phyloP scores from a whole-genome alignment of 2,888 invertebrate species.

The Plebejus argus region DNA sequence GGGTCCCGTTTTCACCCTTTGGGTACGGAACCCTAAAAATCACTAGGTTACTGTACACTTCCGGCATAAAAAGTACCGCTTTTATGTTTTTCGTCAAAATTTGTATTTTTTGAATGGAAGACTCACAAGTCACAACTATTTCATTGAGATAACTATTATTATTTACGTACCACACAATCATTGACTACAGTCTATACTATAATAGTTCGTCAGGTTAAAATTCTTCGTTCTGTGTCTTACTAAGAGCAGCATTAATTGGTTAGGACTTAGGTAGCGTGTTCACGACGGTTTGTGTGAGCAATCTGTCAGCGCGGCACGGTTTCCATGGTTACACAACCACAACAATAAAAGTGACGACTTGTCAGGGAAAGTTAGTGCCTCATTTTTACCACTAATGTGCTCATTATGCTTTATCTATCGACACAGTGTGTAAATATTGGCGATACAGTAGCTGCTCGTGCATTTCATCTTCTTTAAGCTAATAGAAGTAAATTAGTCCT shows the following conservation, averaged over 20 bases:
- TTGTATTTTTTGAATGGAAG: no score
- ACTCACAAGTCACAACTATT: no score
- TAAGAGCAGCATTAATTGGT: background rate
- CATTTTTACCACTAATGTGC: constrained; percentile 20
- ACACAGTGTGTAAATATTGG: background rate
- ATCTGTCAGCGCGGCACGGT: constrained; percentile 38
- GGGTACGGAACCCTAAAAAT: no score
- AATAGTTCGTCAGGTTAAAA: background rate
- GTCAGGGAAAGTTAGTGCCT: constrained; percentile 38
- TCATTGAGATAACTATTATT: no score
- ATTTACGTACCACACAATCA: background rate
- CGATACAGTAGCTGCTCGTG: background rate
- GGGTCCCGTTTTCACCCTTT: no score
- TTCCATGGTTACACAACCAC: constrained; percentile 43
- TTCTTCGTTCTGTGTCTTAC: background rate
- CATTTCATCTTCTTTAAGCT: background rate
- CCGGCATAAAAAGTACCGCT: no score
- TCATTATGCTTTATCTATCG: constrained; percentile 8
- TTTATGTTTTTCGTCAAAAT: no score
- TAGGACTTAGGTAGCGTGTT: background rate
- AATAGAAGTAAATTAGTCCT: no score
- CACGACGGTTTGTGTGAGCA: background rate
- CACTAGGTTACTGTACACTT: no score
- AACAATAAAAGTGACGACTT: constrained; percentile 44
- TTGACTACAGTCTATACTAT: background rate